Evolutionary conservation across 2,113 vertebrate species (phyloP), one percentile per base, ranked within the genome.

Genomic region (Gymnarchus niloticus): DNA sequence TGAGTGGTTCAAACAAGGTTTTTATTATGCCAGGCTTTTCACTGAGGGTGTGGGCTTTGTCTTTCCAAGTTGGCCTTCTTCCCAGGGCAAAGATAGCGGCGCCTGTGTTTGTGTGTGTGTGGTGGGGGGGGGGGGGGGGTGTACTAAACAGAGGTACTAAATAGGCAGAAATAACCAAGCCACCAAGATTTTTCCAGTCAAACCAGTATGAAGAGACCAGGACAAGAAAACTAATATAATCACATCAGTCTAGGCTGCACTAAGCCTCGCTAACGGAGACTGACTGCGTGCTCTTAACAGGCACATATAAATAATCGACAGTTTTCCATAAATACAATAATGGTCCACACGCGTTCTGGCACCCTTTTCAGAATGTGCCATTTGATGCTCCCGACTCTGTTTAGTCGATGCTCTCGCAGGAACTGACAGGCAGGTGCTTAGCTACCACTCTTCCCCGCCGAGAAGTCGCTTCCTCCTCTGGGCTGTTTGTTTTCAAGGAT

Each of bases 11-110:
- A 56, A 41, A 56, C 81, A 56, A 44, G 52, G 52, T 83, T 28
- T 83, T 83, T 28, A 83, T 83, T 83, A 57, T 56, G 19, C 21
- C 80, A 51, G 28, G 17, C 21, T 25, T 83, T 83, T 44, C 51
- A 82, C 25, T 37, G 48, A 23, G 17, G n/a, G 77, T 5, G 12
- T 41, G 12, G 28, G 14, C 51, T 37, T 56, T 81, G 49, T 81
- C 51, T 82, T 54, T 28, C 80, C 23, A 33, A 82, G 51, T 48
- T 56, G 80, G 80, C 80, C 76, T 48, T 82, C 12, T 28, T 82
- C 49, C 80, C 51, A 19, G 28, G 80, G 51, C 25, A 33, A 33
- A 48, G 76, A 48, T 73, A 73, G 23, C 2, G 8, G 37, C 5
- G n/a, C n/a, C n/a, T n/a, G n/a, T n/a, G n/a, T n/a, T n/a, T n/a